Base-by-base conservation (phyloP, 2,888 invertebrate species). In the Chaetogeoica ovagalla region DNA sequence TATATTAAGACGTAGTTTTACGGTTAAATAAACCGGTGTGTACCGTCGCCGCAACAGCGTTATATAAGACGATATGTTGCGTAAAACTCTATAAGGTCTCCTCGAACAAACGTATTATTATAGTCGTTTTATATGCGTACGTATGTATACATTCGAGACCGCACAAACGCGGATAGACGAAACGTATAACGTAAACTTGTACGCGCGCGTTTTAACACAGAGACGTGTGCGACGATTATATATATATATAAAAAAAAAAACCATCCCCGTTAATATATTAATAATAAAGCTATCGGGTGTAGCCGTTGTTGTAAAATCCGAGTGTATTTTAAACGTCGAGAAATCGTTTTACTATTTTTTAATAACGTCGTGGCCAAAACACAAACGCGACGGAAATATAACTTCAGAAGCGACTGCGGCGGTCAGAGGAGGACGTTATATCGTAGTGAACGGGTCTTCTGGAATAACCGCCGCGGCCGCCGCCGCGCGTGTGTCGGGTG, bases 121-220 rank as follows among this genome's bases (percentile, higher is more conserved):
- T 30, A 30, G 30, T 1, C 30, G 30, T 4, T 30, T 2, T 30
- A 30, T 30, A 30, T 4, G 30, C n/a, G n/a, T n/a, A n/a, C n/a
- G n/a, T n/a, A n/a, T n/a, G n/a, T n/a, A n/a, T n/a, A n/a, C 30
- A 30, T 60, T 69, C 17, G 21, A 62, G 69, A 69, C 59, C 52
- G 5, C 30, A 30, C 4, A 9, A 30, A 8, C 7, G 21, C 69
- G 6, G 62, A 69, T 39, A 77, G 68, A 77, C 69, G 62, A 62
- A 77, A 59, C 62, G 59, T 30, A 69, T 77, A 52, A 69, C n/a
- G n/a, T n/a, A n/a, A n/a, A n/a, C n/a, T n/a, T n/a, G 62, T 43
- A 43, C 52, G 60, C 69, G 60, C 19, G 69, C 52, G 63, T 63
- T 74, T 74, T 65, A 74, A 74, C 39, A 23, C 15, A 15, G 13